These are phyloP conservation scores for Drosophila simulans DNA, from an alignment of 1,140 invertebrate species.

Conservation along the genomic window DNA sequence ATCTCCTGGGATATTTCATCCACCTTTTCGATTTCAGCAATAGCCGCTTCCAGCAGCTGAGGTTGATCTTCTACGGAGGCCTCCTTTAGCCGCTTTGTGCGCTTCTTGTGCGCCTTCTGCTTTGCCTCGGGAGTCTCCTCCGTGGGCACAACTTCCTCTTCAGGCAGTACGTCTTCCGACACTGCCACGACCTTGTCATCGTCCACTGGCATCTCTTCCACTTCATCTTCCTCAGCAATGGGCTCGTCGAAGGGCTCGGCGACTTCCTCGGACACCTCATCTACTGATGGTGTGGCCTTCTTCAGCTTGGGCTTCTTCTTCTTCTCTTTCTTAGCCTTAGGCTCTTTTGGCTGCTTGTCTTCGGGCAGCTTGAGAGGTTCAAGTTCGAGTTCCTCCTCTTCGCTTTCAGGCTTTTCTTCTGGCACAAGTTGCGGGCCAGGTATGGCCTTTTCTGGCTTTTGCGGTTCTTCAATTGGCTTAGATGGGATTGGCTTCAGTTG, in stretches of 20 bases:
- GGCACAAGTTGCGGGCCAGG: slow-evolving; percentile 72
- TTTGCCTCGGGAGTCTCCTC: slow-evolving; percentile 67
- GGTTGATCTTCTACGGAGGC: slow-evolving; percentile 78
- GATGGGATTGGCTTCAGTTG: slow-evolving; percentile 85
- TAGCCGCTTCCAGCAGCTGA: slow-evolving; percentile 67
- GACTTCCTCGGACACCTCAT: slow-evolving; percentile 78
- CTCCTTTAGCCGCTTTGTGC: slow-evolving; percentile 75
- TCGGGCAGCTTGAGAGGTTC: slow-evolving; percentile 72
- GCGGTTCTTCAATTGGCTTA: slow-evolving; percentile 70
- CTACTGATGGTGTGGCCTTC: slow-evolving; percentile 76
- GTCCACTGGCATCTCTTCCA: slow-evolving; percentile 74
- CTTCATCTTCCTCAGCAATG: slow-evolving; percentile 84
- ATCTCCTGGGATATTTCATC: slow-evolving; percentile 81
- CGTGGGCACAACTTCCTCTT: slow-evolving; percentile 67
- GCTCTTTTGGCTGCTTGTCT: slow-evolving; percentile 56
- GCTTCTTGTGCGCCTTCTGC: slow-evolving; percentile 81
- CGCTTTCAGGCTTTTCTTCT: slow-evolving; percentile 62
- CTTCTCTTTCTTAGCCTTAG: slow-evolving; percentile 75
- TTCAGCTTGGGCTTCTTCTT: slow-evolving; percentile 80
- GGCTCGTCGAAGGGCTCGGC: slow-evolving; percentile 76
- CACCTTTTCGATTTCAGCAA: slow-evolving; percentile 75
- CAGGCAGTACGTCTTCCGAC: slow-evolving; percentile 71
- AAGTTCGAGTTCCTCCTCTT: slow-evolving; percentile 64
- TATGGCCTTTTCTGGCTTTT: slow-evolving; percentile 69
- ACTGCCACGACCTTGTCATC: slow-evolving; percentile 74